Evolutionary conservation across 1,140 invertebrate species (phyloP), one percentile per base, ranked within the genome.

Genomic region (Drosophila pruinosa): DNA sequence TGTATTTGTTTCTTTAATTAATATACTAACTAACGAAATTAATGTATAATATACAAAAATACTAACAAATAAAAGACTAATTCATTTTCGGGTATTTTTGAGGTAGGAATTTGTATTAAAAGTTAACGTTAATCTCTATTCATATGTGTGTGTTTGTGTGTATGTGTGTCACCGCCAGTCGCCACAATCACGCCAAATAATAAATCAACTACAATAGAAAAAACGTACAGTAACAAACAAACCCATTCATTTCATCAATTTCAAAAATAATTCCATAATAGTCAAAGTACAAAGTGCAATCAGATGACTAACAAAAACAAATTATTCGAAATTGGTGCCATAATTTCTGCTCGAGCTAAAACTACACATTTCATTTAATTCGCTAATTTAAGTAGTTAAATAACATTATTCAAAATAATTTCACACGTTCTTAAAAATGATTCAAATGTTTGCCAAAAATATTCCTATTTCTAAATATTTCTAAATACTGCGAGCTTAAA

Each of bases 61-160:
- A 73, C 80, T 77, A 68, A 81, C 74, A 71, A 80, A 68, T 61
- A 77, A 91, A 75, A 91, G 90, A 80, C 90, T 72, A 91, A 89
- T 88, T 79, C 90, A 78, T 91, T 91, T 81, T 75, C 85, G 78
- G 90, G 89, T 91, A 81, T 89, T 58, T 91, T 91, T 83, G 90
- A 91, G 90, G 90, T 91, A 91, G 89, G 90, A 90, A 69, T 86
- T 62, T 65, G 47, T 71, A 75, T 63, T 58, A 63, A 73, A 70
- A 56, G 47, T 65, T 72, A 68, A 63, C 34, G 41, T 70, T 70
- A 64, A 28, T 41, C 21, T 62, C 8, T 72, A 54, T 82, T 65
- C 76, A 59, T 64, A 39, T 74, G 36, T 59, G 41, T 58, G 57
- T 72, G 72, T 57, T 45, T 59, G 36, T 45, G 50, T 64, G 7